A percentile compares a stretch with the other conserved stretches of the same genome.
Evolutionary conservation across 37 sponge, comb jelly and placozoan species (phyloP).

Genomic region (Axinella damicornis): DNA sequence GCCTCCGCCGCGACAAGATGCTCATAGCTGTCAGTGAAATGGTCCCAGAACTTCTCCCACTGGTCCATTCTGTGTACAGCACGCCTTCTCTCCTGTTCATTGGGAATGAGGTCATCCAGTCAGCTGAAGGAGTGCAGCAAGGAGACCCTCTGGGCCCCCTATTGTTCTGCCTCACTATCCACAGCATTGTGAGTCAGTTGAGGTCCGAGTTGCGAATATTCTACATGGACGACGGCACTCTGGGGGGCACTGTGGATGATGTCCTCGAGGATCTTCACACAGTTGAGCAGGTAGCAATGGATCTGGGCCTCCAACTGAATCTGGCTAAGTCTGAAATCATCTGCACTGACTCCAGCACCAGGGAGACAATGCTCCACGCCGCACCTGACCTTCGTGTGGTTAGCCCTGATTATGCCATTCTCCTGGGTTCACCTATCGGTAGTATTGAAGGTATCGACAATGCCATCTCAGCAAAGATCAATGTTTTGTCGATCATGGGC

Average conservation of each 20-base stretch:
- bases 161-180: constrained; percentile 45
- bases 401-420: neutral
- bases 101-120: constrained; percentile 26
- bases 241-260: constrained; percentile 26
- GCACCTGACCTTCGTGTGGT: constrained; percentile 3
- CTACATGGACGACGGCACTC: constrained; percentile 38
- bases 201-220: constrained; percentile 37
- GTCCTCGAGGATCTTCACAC: constrained; percentile 4
- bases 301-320: constrained; percentile 35
- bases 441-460: neutral
- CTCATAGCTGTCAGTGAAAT: constrained; percentile 15
- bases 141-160: constrained; percentile 36
- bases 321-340: constrained; percentile 25
- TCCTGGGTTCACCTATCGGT: constrained; percentile 38
- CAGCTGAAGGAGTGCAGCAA: constrained; percentile 23
- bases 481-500: constrained; percentile 3
- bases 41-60: neutral
- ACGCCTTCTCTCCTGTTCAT: constrained; percentile 10
- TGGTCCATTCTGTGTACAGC: neutral
- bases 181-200: constrained; percentile 2
- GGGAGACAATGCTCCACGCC: neutral
- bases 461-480: constrained; percentile 5
- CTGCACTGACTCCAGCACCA: neutral
- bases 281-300: constrained; percentile 20
- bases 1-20: constrained; percentile 27